phyloP scores from a whole-genome alignment of 2,888 invertebrate genomes.

The Trichopoda pennipes region DNA sequence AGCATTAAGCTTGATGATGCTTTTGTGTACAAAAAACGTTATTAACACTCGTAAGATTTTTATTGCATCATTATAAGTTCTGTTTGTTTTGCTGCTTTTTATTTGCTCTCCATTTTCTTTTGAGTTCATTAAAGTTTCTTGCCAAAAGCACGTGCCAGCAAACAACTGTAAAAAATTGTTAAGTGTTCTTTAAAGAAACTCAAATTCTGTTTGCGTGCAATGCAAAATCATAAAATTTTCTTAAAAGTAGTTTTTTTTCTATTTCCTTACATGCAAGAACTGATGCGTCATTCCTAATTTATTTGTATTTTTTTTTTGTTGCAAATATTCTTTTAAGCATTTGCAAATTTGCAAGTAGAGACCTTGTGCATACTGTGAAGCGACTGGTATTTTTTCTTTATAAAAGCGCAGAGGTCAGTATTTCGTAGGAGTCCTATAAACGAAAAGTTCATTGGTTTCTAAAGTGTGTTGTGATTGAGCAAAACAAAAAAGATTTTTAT shows the following conservation, averaged over 20 bases:
- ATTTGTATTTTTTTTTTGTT: not conserved
- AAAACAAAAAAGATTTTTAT: not conserved
- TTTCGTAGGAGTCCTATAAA: not conserved
- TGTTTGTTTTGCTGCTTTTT: slow-evolving; percentile 14
- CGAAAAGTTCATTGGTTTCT: slow-evolving; percentile 34
- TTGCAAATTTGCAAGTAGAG: slow-evolving; percentile 21
- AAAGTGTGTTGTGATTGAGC: not conserved
- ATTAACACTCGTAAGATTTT: slow-evolving; percentile 27
- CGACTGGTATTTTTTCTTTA: not conserved
- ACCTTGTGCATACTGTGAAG: slow-evolving; percentile 30
- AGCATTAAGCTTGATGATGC: slow-evolving; percentile 18
- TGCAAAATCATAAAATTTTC: slow-evolving; percentile 22
- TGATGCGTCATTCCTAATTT: not conserved
- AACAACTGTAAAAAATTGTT: not conserved
- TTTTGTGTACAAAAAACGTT: not conserved
- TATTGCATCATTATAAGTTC: not conserved
- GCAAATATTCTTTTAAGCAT: slow-evolving; percentile 10
- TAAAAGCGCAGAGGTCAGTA: not conserved
- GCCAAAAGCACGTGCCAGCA: not conserved
- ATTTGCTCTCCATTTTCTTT: not conserved
- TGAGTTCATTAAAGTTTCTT: not conserved
- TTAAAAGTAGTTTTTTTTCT: not conserved
- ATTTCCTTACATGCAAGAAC: not conserved
- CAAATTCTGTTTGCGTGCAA: not conserved
- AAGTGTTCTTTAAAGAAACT: not conserved